Conservation (phyloP, 2,797 vertebrate species). For the Avahi laniger region DNA sequence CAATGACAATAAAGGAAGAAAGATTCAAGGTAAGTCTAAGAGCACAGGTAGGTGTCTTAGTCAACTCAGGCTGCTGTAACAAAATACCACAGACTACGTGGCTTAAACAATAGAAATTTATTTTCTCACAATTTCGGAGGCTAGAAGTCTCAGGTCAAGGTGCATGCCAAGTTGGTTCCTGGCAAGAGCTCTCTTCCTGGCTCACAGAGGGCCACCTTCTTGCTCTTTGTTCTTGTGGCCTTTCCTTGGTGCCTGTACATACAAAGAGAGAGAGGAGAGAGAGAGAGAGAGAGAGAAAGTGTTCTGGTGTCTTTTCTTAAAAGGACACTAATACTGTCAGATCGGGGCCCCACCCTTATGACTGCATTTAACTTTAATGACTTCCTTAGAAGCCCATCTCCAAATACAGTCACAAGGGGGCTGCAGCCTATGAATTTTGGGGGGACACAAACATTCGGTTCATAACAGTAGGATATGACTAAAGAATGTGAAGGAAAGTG, state of each 20-base stretch:
- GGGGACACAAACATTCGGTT: neutral
- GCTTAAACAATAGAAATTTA: neutral
- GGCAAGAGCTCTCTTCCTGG: neutral
- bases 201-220: neutral
- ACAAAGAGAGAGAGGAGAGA: neutral
- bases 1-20: neutral
- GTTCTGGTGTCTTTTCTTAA: neutral
- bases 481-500: neutral
- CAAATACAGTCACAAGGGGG: neutral
- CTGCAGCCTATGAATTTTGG: neutral
- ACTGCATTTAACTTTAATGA: neutral
- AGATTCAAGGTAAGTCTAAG: neutral
- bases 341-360: neutral
- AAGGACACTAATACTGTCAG: neutral
- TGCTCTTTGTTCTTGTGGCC: neutral
- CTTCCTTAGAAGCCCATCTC: neutral
- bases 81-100: neutral
- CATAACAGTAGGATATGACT: neutral
- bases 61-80: neutral
- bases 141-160: neutral
- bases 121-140: neutral
- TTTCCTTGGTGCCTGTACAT: neutral
- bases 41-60: neutral
- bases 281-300: neutral
- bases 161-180: neutral